Evolutionary conservation across 2,797 vertebrate species (phyloP), one percentile per base, ranked within the genome.

Genomic region (Clarias fuscus): DNA sequence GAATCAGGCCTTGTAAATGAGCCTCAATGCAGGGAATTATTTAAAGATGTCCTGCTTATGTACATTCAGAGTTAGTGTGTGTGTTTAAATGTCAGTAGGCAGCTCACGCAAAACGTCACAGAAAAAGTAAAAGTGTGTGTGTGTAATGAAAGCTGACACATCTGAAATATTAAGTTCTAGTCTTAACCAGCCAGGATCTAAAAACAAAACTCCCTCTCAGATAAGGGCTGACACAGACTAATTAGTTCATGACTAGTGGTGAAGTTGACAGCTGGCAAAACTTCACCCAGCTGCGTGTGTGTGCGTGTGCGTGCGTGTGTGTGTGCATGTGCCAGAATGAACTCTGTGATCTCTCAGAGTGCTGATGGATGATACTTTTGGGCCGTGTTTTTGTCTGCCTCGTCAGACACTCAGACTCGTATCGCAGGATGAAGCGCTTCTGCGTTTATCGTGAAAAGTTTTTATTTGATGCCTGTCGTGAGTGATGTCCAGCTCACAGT

Each of bases 201-300:
- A 87, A 93, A 95, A 94, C 93, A 95, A 93, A 82, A 89, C 89
- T 88, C 90, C 88, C 75, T 90, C 84, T 89, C 85, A 89, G 94
- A 94, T 93, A 92, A 94, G 92, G 91, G 88, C 91, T 93, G 93
- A 94, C 93, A 91, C 88, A 43, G 75, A 85, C 87, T 94, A 91
- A 94, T 95, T 93, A 95, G 86, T 88, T 78, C 53, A 65, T 89
- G 91, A 93, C 89, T 89, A 84, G 86, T 86, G 87, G 4, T 24
- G 72, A 89, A 62, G 87, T 61, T 89, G 27, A 87, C 73, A 82
- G 81, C 37, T 48, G 43, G 68, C 43, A 83, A 89, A 89, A 92
- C 92, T 92, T 92, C 78, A 86, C 62, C 80, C 61, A 79, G 61
- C 70, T 76, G 13, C 27, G 48, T 64, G 82, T n/a, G n/a, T n/a